A percentile compares a stretch with the other conserved stretches of the same genome.
These are phyloP conservation scores for Eurosta solidaginis DNA, from an alignment of 1,140 invertebrate genomes.

Conservation along the genomic window DNA sequence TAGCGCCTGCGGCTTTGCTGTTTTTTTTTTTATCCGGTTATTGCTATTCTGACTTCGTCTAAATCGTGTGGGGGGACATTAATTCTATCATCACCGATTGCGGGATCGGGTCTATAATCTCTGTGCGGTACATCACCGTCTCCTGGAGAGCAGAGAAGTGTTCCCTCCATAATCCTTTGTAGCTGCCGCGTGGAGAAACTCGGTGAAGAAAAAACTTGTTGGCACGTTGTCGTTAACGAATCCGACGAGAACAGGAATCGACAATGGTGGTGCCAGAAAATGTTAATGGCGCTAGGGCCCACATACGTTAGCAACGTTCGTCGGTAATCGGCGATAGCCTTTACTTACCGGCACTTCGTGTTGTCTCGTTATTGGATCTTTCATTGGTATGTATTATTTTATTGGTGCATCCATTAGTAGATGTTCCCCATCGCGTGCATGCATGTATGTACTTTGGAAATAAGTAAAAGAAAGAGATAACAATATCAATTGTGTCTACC, in stretches of 20 bases:
- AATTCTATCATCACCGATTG: too few relatives aligned
- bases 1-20: too few relatives aligned
- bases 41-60: too few relatives aligned
- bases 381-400: neutral
- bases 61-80: too few relatives aligned
- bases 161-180: too few relatives aligned
- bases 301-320: neutral
- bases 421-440: neutral
- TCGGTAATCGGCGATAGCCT: neutral
- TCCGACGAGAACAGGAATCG: slow-evolving; percentile 14
- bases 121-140: too few relatives aligned
- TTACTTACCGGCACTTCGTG: neutral
- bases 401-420: neutral
- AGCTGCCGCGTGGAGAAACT: neutral
- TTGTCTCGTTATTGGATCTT: neutral
- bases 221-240: neutral
- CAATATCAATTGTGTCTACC: neutral
- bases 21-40: too few relatives aligned
- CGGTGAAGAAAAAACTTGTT: neutral
- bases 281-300: slow-evolving; percentile 25
- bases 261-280: neutral
- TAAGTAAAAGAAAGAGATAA: neutral
- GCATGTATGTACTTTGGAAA: neutral
- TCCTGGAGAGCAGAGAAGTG: too few relatives aligned
- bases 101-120: too few relatives aligned